These are phyloP conservation scores for Hesperia comma DNA, from an alignment of 2,888 invertebrate species.

Conservation along the genomic window DNA sequence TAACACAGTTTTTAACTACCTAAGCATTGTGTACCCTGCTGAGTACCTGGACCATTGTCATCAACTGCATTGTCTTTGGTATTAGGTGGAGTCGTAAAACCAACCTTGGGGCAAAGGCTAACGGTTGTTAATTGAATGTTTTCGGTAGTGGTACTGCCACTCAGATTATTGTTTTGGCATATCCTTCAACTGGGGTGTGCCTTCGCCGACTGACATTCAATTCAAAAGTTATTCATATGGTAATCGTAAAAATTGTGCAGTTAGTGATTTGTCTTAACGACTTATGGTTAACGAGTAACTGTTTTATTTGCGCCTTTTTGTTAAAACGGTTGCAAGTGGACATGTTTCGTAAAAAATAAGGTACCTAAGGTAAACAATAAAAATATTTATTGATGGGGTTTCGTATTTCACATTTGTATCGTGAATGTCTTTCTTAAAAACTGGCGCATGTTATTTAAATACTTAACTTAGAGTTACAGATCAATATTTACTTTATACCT, in stretches of 20 bases:
- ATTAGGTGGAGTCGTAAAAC: conserved; percentile 3
- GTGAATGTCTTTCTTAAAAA: too few species aligned
- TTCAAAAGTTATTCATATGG: conserved; percentile 21
- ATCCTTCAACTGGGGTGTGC: conserved; percentile 20
- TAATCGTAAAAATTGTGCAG: conserved; percentile 14
- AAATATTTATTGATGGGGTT: too few species aligned
- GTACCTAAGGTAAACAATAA: too few species aligned
- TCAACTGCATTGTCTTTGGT: conserved; percentile 39
- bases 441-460: too few species aligned
- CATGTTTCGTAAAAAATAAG: too few species aligned
- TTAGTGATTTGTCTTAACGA: conserved; percentile 1
- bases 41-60: conserved; percentile 41
- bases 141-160: conserved; percentile 5
- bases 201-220: conserved; percentile 19
- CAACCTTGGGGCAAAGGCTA: not conserved
- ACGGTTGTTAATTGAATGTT: conserved; percentile 25
- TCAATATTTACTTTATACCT: too few species aligned
- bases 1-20: conserved; percentile 39
- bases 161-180: conserved; percentile 28
- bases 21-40: conserved; percentile 43
- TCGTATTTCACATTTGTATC: too few species aligned
- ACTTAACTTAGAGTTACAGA: too few species aligned
- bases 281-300: not conserved
- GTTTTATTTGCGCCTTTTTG: not conserved
- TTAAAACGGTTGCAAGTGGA: too few species aligned